Evolutionary conservation across 1,140 invertebrate species (phyloP).

Genomic region (Trachymyrmex septentrionalis): DNA sequence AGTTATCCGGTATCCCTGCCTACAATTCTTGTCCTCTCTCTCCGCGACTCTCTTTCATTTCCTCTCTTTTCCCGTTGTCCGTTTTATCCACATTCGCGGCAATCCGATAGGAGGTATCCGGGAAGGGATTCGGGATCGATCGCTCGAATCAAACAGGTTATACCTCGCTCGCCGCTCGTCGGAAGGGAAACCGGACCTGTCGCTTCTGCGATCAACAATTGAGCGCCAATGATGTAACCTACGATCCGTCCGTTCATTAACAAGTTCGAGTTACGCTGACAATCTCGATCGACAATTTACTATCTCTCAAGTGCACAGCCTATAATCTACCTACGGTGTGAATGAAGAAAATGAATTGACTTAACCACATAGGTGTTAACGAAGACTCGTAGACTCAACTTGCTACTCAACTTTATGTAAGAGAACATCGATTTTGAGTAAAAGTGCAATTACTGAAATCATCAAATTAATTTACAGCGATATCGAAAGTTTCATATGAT

Average conservation of each 20-base stretch:
- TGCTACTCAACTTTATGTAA: neutral
- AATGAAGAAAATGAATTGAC: neutral
- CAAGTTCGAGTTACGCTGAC: slow-evolving; percentile 8
- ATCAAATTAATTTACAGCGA: neutral
- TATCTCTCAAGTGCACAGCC: neutral
- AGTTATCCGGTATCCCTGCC: slow-evolving; percentile 14
- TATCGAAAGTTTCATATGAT: neutral
- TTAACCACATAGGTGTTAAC: neutral
- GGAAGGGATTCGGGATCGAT: slow-evolving; percentile 67
- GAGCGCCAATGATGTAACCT: slow-evolving; percentile 1
- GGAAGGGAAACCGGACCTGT: slow-evolving; percentile 28
- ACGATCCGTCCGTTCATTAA: slow-evolving; percentile 2
- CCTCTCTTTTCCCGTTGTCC: slow-evolving; percentile 48
- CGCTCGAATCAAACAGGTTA: slow-evolving; percentile 74
- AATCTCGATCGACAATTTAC: slow-evolving; percentile 15
- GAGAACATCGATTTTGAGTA: neutral
- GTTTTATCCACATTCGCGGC: slow-evolving; percentile 69
- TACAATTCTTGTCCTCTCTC: slow-evolving; percentile 42
- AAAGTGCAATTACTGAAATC: slow-evolving; percentile 13
- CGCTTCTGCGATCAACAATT: slow-evolving; percentile 34
- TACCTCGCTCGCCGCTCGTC: slow-evolving; percentile 14
- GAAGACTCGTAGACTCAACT: neutral
- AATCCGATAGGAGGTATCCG: slow-evolving; percentile 41
- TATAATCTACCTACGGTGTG: neutral
- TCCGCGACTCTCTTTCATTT: slow-evolving; percentile 38